phyloP scores from a whole-genome alignment of 2,113 vertebrate species.

The Phyllostomus hastatus region DNA sequence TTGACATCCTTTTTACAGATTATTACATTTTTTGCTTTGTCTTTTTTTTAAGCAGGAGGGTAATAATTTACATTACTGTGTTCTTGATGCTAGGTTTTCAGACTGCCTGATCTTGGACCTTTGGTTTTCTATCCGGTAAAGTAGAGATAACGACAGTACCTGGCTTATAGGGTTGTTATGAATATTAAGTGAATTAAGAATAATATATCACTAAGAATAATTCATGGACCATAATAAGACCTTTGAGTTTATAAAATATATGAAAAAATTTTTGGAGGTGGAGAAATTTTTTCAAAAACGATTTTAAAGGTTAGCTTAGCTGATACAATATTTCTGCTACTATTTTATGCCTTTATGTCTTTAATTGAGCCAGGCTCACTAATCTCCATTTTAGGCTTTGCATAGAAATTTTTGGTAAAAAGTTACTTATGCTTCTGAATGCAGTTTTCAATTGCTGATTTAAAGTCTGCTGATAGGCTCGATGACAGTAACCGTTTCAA shows the following conservation, averaged over 20 bases:
- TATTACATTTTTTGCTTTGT: background rate
- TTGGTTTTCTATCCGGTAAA: slow-evolving; percentile 19
- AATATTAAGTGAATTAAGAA: slow-evolving; percentile 24
- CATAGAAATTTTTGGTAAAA: slow-evolving; percentile 18
- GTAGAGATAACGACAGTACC: background rate
- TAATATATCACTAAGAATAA: background rate
- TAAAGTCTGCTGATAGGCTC: slow-evolving; percentile 19
- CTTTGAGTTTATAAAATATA: slow-evolving; percentile 9
- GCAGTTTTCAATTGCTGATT: slow-evolving; percentile 7
- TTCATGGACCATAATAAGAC: background rate
- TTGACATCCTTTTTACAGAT: background rate
- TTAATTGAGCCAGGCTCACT: background rate
- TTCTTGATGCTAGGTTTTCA: background rate
- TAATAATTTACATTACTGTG: background rate
- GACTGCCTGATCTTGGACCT: background rate
- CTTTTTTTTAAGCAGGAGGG: background rate
- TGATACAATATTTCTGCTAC: background rate
- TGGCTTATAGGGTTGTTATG: background rate
- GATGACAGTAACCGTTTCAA: slow-evolving; percentile 37
- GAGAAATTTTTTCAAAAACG: slow-evolving; percentile 8
- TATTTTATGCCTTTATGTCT: background rate
- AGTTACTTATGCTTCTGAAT: background rate
- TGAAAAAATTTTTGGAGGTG: background rate
- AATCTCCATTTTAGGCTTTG: slow-evolving; percentile 16
- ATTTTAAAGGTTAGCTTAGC: background rate